These are phyloP conservation scores for Passer montanus DNA, from an alignment of 2,113 vertebrate species.

Conservation along the genomic window DNA sequence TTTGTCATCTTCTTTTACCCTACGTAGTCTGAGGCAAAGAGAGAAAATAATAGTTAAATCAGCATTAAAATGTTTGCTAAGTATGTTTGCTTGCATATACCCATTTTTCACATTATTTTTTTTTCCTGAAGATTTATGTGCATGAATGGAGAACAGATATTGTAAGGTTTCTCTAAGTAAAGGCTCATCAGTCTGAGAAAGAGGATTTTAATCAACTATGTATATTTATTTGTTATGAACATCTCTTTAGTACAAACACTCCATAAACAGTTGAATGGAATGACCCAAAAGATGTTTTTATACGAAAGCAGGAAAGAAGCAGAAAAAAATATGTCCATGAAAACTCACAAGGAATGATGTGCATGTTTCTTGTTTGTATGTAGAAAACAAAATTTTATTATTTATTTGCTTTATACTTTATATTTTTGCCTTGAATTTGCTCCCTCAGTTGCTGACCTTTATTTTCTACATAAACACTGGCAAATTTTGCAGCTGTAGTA, in stretches of 20 bases:
- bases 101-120: not conserved
- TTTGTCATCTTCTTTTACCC: not conserved
- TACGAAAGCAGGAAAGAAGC: not conserved
- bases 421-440: not conserved
- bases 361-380: not conserved
- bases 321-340: not conserved
- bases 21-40: not conserved
- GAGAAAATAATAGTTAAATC: not conserved
- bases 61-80: not conserved
- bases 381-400: not conserved
- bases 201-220: not conserved
- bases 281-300: not conserved
- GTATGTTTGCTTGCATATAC: not conserved
- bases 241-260: not conserved
- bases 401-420: not conserved
- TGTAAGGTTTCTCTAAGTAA: not conserved
- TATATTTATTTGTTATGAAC: not conserved
- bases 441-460: not conserved
- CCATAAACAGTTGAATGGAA: not conserved
- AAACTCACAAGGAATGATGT: not conserved
- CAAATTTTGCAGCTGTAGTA: not conserved
- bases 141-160: not conserved
- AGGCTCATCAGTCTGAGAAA: not conserved
- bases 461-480: not conserved
- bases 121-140: not conserved